Evolutionary conservation across 1,140 invertebrate genomes (phyloP), one percentile per base, ranked within the genome.

Genomic region (Macrobrachium nipponense): DNA sequence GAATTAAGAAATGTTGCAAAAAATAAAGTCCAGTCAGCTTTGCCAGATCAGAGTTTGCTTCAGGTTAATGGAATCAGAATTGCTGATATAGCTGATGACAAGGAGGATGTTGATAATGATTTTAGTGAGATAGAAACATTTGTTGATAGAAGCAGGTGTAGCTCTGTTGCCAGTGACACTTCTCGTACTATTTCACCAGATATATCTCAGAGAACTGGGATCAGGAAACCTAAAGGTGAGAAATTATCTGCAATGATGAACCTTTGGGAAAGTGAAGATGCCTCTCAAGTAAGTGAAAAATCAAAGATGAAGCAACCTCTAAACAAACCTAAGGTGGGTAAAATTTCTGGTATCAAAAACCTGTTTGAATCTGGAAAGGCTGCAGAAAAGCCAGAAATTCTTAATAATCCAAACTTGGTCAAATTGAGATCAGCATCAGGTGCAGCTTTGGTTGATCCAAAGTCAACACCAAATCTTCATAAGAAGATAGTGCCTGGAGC

Each of bases 341-440:
- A 85, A 70, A 79, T 88, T 43, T 59, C 82, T 23, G 81, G 70
- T 78, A 58, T 89, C 27, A 81, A 86, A 43, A 87, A 77, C 68
- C 81, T 78, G 59, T 89, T 89, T 78, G 88, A 89, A 81, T 43
- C 76, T 2, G 82, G 60, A 36, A 85, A 88, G 36, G 70, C 59
- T 36, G 15, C 78, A 14, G 62, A 27, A 15, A 23, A 62, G 43
- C 43, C 82, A 14, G 80, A 84, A 27, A 59, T 44, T 66, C 68
- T 81, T 75, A 51, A 58, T 12, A 73, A 72, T 36, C 75, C 64
- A 23, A 77, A 20, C 59, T 8, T 78, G 7, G 43, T 20, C 14
- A 88, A 88, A 76, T 64, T 88, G 6, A 80, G 70, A 51, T 75
- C 61, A 44, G 78, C 83, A 17, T 88, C 86, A 20, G 84, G 80